Evolutionary conservation across 2,797 vertebrate genomes (phyloP).

Genomic region (Masticophis lateralis): DNA sequence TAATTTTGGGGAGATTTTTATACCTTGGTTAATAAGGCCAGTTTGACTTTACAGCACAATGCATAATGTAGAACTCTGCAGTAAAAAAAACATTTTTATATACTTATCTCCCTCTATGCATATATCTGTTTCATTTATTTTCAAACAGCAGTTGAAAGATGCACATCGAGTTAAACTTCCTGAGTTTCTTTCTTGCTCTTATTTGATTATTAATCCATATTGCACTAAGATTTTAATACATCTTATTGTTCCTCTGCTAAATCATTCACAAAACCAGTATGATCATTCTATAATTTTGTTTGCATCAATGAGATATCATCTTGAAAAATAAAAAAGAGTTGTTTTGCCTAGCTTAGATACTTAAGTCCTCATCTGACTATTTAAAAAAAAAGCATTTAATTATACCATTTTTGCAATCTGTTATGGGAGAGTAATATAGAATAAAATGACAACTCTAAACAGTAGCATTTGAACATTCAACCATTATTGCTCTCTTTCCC

Average conservation of each 20-base stretch:
- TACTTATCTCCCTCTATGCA: not conserved
- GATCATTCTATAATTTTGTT: not conserved
- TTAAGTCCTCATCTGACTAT: not conserved
- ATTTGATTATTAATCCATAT: not conserved
- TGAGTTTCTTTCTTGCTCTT: not conserved
- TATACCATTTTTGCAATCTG: not conserved
- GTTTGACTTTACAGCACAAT: not conserved
- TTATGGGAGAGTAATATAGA: not conserved
- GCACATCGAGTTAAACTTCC: not conserved
- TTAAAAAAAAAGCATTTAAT: not conserved
- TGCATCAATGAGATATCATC: not conserved
- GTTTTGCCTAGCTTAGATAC: conserved; percentile 9
- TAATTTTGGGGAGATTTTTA: not conserved
- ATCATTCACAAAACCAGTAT: conserved; percentile 2
- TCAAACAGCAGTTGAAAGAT: not conserved
- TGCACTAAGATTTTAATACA: not conserved
- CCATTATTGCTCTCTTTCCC: not conserved
- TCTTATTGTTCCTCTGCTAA: conserved; percentile 9
- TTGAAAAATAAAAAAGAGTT: not conserved
- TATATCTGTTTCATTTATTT: not conserved
- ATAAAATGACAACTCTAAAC: not conserved
- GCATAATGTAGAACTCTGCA: not conserved
- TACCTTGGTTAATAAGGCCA: not conserved
- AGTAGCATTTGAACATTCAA: not conserved
- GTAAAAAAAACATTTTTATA: not conserved